A percentile compares a stretch with the other conserved stretches of the same genome.
phyloP scores from a whole-genome alignment of 1,140 invertebrate species.

The Caenorhabditis briggsae region DNA sequence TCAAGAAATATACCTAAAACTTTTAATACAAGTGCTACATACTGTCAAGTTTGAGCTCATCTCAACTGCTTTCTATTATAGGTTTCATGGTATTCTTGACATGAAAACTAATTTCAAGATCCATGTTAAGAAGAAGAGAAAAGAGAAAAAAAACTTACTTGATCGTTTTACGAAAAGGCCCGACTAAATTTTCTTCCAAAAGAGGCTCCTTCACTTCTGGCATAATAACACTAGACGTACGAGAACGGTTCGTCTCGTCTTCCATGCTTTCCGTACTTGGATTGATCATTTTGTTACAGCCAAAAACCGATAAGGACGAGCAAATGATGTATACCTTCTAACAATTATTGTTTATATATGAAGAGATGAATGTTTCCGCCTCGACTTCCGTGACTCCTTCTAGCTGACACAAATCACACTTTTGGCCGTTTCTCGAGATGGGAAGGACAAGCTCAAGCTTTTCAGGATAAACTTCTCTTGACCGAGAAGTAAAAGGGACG shows the following conservation, averaged over 20 bases:
- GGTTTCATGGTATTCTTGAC: too few species aligned
- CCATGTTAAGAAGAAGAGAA: too few species aligned
- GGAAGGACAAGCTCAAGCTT: neutral
- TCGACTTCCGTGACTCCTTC: conserved; percentile 17
- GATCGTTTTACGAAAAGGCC: conserved; percentile 4
- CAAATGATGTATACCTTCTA: conserved; percentile 10
- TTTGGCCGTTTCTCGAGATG: neutral
- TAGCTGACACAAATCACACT: conserved; percentile 16
- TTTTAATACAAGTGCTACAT: too few species aligned
- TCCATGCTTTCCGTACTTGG: neutral
- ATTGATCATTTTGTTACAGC: neutral
- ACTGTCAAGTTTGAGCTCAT: too few species aligned
- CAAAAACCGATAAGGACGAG: neutral
- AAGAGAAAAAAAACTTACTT: conserved; percentile 18
- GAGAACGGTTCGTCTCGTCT: neutral
- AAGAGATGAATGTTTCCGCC: conserved; percentile 3
- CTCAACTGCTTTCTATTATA: too few species aligned
- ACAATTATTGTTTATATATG: conserved; percentile 15
- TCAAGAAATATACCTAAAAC: too few species aligned
- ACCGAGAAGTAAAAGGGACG: neutral
- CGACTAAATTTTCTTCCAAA: neutral
- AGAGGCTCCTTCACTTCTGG: neutral
- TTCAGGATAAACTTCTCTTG: too few species aligned
- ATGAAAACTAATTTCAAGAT: too few species aligned
- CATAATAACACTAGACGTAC: neutral